A percentile compares a stretch with the other conserved stretches of the same genome.
These are phyloP conservation scores for Hydrotaea diabolus DNA, from an alignment of 2,888 invertebrate species.

Conservation along the genomic window DNA sequence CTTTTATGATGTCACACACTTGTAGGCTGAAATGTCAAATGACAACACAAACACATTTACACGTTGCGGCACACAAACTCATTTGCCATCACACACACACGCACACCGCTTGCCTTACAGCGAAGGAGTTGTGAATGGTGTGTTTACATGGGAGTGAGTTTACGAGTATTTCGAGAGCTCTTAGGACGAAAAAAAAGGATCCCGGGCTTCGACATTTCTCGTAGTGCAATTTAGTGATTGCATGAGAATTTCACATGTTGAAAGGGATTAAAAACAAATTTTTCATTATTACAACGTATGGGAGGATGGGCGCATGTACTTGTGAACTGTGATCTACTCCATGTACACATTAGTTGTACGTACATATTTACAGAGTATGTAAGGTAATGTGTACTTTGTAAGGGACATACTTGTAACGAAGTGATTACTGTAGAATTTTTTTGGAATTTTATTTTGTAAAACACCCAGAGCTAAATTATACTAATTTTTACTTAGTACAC, in stretches of 20 bases:
- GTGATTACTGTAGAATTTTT: too few species aligned
- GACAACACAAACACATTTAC: conserved; percentile 67
- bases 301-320: neutral
- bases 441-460: too few species aligned
- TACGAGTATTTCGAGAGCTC: neutral
- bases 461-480: too few species aligned
- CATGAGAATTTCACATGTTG: conserved; percentile 67
- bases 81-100: conserved; percentile 40
- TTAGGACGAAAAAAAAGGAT: conserved; percentile 2
- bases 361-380: too few species aligned
- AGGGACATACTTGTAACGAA: too few species aligned
- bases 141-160: neutral
- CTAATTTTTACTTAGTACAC: too few species aligned
- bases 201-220: neutral
- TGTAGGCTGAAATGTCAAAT: conserved; percentile 78
- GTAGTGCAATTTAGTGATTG: conserved; percentile 56
- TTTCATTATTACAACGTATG: neutral
- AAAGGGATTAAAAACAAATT: conserved; percentile 62
- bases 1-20: conserved; percentile 71
- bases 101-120: neutral
- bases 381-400: too few species aligned
- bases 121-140: conserved; percentile 3
- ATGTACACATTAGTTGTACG: neutral
- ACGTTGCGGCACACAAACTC: too few species aligned
- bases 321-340: neutral